phyloP scores from a whole-genome alignment of 2,888 invertebrate species.

The Slavum lentiscoides region DNA sequence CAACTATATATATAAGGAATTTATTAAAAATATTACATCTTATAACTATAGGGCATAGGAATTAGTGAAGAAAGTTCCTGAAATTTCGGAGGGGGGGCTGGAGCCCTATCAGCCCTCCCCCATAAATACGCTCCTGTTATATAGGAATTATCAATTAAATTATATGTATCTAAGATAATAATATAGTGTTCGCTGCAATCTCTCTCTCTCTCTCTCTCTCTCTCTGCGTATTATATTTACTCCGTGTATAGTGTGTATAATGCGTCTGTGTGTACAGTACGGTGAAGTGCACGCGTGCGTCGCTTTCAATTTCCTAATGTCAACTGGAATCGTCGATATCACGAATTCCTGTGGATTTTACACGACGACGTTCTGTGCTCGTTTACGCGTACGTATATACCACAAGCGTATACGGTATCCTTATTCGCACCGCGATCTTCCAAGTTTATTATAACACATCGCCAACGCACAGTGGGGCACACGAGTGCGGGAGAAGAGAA shows the following conservation, averaged over 20 bases:
- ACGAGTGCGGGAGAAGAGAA: slow-evolving; percentile 26
- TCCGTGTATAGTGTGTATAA: not conserved
- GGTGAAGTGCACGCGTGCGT: slow-evolving; percentile 31
- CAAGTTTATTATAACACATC: not conserved
- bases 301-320: slow-evolving; percentile 44
- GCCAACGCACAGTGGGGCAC: too few species aligned
- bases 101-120: too few species aligned
- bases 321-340: slow-evolving; percentile 38
- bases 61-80: too few species aligned
- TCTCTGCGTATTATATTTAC: not conserved
- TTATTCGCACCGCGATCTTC: not conserved
- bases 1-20: too few species aligned
- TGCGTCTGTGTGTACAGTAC: too few species aligned
- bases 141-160: slow-evolving; percentile 4
- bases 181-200: not conserved
- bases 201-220: not conserved
- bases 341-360: slow-evolving; percentile 35
- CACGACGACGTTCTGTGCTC: not conserved
- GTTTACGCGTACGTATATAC: not conserved
- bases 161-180: not conserved
- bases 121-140: too few species aligned
- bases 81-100: too few species aligned
- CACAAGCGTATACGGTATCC: not conserved
- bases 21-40: too few species aligned
- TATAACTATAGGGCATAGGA: too few species aligned